These are phyloP conservation scores for Patella vulgata DNA, from an alignment of 1,140 invertebrate species.

Conservation along the genomic window DNA sequence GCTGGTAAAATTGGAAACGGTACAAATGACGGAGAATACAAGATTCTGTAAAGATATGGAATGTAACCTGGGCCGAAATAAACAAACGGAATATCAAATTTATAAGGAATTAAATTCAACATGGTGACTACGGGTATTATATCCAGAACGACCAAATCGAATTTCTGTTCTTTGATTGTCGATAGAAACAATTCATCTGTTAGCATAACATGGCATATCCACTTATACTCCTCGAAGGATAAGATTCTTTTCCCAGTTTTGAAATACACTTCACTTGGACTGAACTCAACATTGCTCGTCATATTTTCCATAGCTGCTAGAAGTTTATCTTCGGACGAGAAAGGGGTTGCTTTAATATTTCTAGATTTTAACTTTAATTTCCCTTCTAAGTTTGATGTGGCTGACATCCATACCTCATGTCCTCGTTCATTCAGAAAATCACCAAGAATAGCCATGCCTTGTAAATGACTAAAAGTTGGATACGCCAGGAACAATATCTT, in stretches of 20 bases:
- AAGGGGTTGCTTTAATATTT: no score
- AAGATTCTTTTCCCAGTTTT: no score
- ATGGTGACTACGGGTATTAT: not conserved
- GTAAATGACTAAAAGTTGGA: no score
- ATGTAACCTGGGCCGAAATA: slow-evolving; percentile 5
- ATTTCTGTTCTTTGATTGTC: slow-evolving; percentile 4
- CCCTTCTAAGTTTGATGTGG: not conserved
- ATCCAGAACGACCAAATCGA: slow-evolving; percentile 20
- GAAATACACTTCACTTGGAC: no score
- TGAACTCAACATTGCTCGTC: no score
- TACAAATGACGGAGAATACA: not conserved
- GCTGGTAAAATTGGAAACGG: not conserved
- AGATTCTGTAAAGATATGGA: not conserved
- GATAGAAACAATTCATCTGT: slow-evolving; percentile 2
- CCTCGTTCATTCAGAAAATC: slow-evolving; percentile 3
- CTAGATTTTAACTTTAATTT: not conserved
- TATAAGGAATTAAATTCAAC: slow-evolving; percentile 24
- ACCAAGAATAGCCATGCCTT: slow-evolving; percentile 3
- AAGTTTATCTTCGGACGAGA: no score
- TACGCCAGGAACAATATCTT: no score
- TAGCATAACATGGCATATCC: not conserved
- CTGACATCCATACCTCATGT: slow-evolving; percentile 11
- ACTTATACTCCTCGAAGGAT: no score
- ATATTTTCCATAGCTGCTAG: no score
- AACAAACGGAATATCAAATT: slow-evolving; percentile 22